Conservation (phyloP, 2,113 vertebrate species). For the Colaptes auratus region DNA sequence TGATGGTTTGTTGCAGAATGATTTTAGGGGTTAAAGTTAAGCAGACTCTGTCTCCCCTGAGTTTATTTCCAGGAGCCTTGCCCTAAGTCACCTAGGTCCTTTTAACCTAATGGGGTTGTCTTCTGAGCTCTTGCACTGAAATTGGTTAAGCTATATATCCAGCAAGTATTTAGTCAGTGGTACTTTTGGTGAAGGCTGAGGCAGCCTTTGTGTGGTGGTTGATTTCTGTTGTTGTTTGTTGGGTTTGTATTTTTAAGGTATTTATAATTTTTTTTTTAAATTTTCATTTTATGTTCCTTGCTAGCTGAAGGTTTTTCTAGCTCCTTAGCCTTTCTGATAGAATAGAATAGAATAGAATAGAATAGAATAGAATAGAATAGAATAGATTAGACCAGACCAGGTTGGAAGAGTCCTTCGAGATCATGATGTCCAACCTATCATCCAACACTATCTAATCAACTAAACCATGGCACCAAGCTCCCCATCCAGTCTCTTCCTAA, state of each 20-base stretch:
- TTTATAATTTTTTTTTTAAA: neutral
- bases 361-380: no score
- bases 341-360: no score
- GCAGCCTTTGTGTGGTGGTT: neutral
- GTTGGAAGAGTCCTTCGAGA: no score
- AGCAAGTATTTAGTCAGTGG: neutral
- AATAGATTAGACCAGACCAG: no score
- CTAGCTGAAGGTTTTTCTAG: neutral
- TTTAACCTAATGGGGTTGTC: neutral
- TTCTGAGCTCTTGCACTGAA: neutral
- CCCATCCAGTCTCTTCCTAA: no score
- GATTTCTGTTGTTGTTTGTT: neutral
- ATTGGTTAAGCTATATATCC: neutral
- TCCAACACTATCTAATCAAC: no score
- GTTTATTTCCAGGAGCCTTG: neutral
- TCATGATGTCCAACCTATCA: no score
- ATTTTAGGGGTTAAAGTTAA: neutral
- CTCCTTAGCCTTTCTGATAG: neutral
- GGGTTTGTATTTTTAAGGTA: neutral
- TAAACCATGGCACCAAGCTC: no score
- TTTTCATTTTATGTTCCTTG: neutral
- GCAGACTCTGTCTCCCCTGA: neutral
- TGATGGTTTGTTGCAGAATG: neutral
- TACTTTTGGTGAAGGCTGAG: neutral
- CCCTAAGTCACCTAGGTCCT: neutral